A percentile compares a stretch with the other conserved stretches of the same genome.
Evolutionary conservation across 1,140 invertebrate species (phyloP).

Genomic region (Drosophila subobscura): DNA sequence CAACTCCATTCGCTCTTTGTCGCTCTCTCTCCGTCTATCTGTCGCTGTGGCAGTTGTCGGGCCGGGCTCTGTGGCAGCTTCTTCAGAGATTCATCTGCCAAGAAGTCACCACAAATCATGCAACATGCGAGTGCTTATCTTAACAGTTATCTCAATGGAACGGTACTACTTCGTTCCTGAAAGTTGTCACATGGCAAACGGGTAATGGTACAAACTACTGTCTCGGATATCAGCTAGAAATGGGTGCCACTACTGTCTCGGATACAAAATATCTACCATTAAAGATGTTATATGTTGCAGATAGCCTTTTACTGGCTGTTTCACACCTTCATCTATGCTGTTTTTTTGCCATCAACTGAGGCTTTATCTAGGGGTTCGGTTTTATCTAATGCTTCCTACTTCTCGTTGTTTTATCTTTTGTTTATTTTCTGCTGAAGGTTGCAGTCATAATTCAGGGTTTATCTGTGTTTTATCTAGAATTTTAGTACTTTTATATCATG

Average conservation of each 20-base stretch:
- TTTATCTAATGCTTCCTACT: too few species aligned
- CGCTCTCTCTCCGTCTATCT: not conserved
- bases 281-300: too few species aligned
- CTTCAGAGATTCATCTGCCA: constrained; percentile 24
- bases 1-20: not conserved
- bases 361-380: constrained; percentile 1
- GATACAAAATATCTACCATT: too few species aligned
- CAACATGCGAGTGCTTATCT: constrained; percentile 44
- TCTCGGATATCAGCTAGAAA: constrained; percentile 28
- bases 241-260: not conserved
- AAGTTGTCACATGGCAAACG: too few species aligned
- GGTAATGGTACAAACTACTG: too few species aligned
- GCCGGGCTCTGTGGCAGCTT: constrained; percentile 13
- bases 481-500: too few species aligned
- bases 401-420: too few species aligned
- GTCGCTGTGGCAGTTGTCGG: constrained; percentile 8
- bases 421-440: too few species aligned
- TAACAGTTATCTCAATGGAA: constrained; percentile 50
- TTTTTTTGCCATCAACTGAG: constrained; percentile 1
- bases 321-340: too few species aligned
- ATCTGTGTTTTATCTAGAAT: too few species aligned
- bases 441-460: too few species aligned
- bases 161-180: constrained; percentile 25
- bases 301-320: too few species aligned
- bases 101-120: constrained; percentile 57